Conservation (phyloP, 2,797 vertebrate species). For the Tiaroga cobitis region DNA sequence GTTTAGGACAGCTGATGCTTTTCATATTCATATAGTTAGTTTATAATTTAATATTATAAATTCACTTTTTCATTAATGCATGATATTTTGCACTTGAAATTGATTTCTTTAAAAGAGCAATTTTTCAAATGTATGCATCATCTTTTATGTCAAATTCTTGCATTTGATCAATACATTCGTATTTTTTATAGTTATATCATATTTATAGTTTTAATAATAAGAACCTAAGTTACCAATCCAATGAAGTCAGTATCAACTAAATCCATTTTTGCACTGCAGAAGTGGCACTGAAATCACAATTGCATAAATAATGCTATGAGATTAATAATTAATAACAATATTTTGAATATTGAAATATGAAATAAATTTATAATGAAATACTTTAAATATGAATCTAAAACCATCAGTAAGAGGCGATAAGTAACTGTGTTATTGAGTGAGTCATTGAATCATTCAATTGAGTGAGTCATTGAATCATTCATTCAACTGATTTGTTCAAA, state of each 20-base stretch:
- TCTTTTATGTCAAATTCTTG: background rate
- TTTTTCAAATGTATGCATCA: no score
- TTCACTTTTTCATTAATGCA: background rate
- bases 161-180: background rate
- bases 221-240: background rate
- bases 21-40: background rate
- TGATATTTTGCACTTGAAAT: background rate
- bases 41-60: background rate
- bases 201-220: background rate
- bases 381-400: no score
- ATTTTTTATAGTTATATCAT: no score
- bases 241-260: no score
- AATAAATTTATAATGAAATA: no score
- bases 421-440: background rate
- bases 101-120: background rate
- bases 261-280: background rate
- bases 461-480: background rate
- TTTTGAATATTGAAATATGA: no score
- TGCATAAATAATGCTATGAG: no score
- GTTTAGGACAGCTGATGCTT: background rate
- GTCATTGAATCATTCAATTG: background rate
- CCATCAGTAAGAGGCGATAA: no score
- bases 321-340: no score
- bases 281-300: no score
- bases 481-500: background rate